These are phyloP conservation scores for Lydus trimaculatus DNA, from an alignment of 2,888 invertebrate genomes.

Conservation along the genomic window DNA sequence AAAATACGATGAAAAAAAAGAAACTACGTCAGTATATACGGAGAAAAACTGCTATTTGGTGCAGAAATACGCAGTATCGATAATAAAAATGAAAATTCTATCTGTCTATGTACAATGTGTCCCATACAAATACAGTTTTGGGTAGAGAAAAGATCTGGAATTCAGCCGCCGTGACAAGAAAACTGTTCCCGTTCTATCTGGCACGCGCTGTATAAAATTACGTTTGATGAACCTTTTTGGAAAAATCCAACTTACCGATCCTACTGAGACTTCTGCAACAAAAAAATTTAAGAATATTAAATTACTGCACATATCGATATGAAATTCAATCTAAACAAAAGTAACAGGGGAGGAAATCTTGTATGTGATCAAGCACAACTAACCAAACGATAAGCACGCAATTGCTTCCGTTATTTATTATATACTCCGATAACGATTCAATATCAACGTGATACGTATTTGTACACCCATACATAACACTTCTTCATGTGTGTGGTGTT, in stretches of 20 bases:
- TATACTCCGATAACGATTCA: constrained; percentile 41
- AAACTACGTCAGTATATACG: too few relatives aligned
- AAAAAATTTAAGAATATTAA: background rate
- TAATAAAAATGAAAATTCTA: too few relatives aligned
- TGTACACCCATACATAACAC: background rate
- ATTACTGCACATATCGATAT: background rate
- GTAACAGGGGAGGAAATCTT: background rate
- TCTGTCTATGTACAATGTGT: too few relatives aligned
- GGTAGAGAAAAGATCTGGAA: too few relatives aligned
- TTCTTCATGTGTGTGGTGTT: background rate
- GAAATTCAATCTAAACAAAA: background rate
- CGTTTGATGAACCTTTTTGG: background rate
- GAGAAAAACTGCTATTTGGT: too few relatives aligned
- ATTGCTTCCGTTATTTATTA: constrained; percentile 46
- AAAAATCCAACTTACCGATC: background rate
- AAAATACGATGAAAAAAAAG: too few relatives aligned
- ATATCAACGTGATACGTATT: constrained; percentile 24
- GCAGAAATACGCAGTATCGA: too few relatives aligned
- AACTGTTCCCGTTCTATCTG: too few relatives aligned
- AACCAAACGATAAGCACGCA: constrained; percentile 14
- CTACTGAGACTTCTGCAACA: background rate
- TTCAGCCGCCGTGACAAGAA: too few relatives aligned
- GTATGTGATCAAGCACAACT: background rate
- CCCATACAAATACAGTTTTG: too few relatives aligned
- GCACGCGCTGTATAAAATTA: too few relatives aligned